Evolutionary conservation across 2,797 vertebrate species (phyloP).

Genomic region (Acrossocheilus wenchowensis): DNA sequence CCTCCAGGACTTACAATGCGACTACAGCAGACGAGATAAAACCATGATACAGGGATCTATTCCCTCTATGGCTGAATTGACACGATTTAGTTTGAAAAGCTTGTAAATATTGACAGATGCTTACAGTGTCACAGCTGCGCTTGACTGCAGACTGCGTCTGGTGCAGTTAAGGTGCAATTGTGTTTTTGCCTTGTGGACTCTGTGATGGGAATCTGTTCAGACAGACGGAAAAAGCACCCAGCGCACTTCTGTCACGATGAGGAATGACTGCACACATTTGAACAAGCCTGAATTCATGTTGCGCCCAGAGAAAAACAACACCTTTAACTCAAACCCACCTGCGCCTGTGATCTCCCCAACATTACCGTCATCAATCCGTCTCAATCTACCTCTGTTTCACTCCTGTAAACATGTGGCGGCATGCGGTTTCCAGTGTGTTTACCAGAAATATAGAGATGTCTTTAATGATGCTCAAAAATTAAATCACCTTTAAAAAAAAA

Average conservation of each 20-base stretch:
- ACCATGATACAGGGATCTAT: background rate
- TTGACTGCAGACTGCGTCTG: constrained; percentile 44
- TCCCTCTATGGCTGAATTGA: background rate
- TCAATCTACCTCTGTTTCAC: background rate
- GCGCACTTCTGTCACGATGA: constrained; percentile 43
- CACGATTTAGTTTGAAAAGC: background rate
- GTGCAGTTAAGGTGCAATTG: constrained; percentile 40
- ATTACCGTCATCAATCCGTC: constrained; percentile 19
- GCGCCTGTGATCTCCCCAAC: constrained; percentile 8
- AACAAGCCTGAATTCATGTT: constrained; percentile 33
- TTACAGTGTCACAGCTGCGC: constrained; percentile 11
- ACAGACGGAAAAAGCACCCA: constrained; percentile 24
- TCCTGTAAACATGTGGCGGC: background rate
- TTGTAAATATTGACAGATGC: constrained; percentile 27
- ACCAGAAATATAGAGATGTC: background rate
- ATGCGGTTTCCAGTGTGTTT: background rate
- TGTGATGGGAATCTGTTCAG: constrained; percentile 47
- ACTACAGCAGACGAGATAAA: background rate
- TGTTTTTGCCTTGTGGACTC: constrained; percentile 29
- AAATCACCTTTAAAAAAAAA: background rate
- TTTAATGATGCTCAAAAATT: constrained; percentile 8
- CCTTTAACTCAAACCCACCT: constrained; percentile 39
- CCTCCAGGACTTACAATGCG: background rate
- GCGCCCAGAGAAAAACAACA: constrained; percentile 37
- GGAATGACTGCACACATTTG: constrained; percentile 37